A percentile compares a stretch with the other conserved stretches of the same genome.
Conservation (phyloP, 53 echinoderm and acorn worm species). For the Pentamera pediparva region DNA sequence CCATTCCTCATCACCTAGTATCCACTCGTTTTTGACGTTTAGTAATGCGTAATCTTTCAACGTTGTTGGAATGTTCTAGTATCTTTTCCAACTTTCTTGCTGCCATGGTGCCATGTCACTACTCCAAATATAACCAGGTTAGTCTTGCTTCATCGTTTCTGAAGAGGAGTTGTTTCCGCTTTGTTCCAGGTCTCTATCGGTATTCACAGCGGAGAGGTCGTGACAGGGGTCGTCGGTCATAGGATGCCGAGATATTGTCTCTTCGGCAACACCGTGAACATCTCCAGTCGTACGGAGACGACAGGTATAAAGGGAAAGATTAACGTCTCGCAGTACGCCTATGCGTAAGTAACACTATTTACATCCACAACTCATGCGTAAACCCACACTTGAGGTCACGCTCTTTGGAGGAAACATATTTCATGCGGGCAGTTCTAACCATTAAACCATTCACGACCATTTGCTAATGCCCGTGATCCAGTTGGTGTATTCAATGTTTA, state of each 20-base stretch:
- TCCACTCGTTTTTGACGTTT: neutral
- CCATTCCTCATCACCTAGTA: neutral
- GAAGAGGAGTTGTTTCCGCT: neutral
- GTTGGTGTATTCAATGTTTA: no score
- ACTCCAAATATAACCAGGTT: no score
- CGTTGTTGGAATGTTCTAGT: no score
- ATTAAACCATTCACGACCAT: no score
- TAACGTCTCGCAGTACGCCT: conserved; percentile 83
- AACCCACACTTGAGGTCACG: no score
- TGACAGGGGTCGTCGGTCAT: conserved; percentile 89
- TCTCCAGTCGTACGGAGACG: conserved; percentile 86
- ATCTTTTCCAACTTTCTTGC: no score
- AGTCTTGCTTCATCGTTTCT: neutral
- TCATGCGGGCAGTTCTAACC: no score
- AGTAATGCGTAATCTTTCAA: no score
- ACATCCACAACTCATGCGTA: no score
- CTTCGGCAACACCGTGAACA: conserved; percentile 98
- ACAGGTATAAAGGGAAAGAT: conserved; percentile 73
- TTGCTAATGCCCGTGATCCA: no score
- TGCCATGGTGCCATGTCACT: no score
- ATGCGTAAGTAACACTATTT: conserved; percentile 54
- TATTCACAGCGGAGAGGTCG: conserved; percentile 91
- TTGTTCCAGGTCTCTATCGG: conserved; percentile 73
- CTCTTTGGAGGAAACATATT: no score
- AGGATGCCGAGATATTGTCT: conserved; percentile 97